These are phyloP conservation scores for Drosophila nasuta DNA, from an alignment of 1,140 invertebrate species.

Conservation along the genomic window DNA sequence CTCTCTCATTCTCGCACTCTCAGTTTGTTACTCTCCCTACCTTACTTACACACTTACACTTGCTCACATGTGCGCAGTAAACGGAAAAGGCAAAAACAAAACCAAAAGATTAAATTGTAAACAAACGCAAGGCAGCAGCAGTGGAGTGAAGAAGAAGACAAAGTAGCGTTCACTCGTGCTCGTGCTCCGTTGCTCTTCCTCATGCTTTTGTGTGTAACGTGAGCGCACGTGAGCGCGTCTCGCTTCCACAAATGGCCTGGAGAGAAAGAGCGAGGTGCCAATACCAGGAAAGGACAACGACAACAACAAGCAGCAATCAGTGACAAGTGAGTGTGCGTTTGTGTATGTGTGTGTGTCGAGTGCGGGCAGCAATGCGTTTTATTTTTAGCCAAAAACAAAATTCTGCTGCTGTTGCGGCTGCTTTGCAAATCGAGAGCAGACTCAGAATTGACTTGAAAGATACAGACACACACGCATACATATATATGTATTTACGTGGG, in stretches of 20 bases:
- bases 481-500: slow-evolving; percentile 2
- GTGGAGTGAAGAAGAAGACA: slow-evolving; percentile 23
- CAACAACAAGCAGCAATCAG: slow-evolving; percentile 47
- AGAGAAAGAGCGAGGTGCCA: slow-evolving; percentile 31
- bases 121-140: slow-evolving; percentile 56
- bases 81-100: slow-evolving; percentile 65
- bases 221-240: slow-evolving; percentile 74
- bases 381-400: slow-evolving; percentile 73
- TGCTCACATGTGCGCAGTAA: slow-evolving; percentile 76
- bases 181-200: slow-evolving; percentile 32
- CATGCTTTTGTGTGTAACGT: slow-evolving; percentile 53
- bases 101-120: slow-evolving; percentile 69
- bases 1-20: slow-evolving; percentile 30
- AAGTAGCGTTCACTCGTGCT: slow-evolving; percentile 53
- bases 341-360: slow-evolving; percentile 11
- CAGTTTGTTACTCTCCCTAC: slow-evolving; percentile 25
- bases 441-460: slow-evolving; percentile 19
- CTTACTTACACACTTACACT: slow-evolving; percentile 7
- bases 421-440: slow-evolving; percentile 76
- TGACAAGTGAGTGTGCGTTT: slow-evolving; percentile 24
- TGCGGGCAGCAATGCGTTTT: slow-evolving; percentile 59
- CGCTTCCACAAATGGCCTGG: slow-evolving; percentile 58
- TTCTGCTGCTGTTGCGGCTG: slow-evolving; percentile 44
- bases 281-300: slow-evolving; percentile 51
- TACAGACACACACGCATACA: no score